Evolutionary conservation across 1,140 invertebrate genomes (phyloP), one percentile per base, ranked within the genome.

Genomic region (Atta cephalotes): DNA sequence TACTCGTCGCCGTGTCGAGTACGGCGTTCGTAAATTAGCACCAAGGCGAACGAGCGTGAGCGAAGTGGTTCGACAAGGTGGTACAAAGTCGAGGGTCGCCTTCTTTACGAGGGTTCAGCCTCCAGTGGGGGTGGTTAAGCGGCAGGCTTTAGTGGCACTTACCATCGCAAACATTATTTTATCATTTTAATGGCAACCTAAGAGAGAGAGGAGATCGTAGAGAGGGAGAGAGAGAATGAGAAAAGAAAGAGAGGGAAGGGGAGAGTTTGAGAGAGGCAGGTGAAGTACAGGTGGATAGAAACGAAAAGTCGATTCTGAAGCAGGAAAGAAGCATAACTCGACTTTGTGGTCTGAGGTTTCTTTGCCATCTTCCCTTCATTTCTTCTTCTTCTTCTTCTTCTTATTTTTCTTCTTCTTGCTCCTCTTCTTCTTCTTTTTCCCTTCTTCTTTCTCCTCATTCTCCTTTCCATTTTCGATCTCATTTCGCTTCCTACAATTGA

Each of bases 111-210:
- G 87, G 87, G 90, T 76, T 82, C 81, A 86, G 88, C 78, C 56
- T 76, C 70, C 87, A 58, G 87, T 79, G 86, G 89, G 85, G 85
- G 89, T 80, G 81, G 88, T 88, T 91, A 93, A 93, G 92, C 92
- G 91, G 91, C 89, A 74, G 86, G 87, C 89, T 94, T 93, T 93
- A 93, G 88, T 92, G 90, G 88, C 93, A 95, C 94, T 95, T 94
- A 94, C 91, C 92, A 93, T 92, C 85, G 93, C 93, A 95, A 95
- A 94, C 94, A 94, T 94, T 94, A 93, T 95, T 95, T 94, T 93
- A 95, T 94, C 93, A 95, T 95, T 95, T 94, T 94, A 95, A 94
- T 94, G 90, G 94, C 87, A 80, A 87, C 85, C 78, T 76, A 79
- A 87, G 82, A 77, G 45, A 65, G 78, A 31, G 35, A 84, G 35